These are phyloP conservation scores for Trachelipus rathkii DNA, from an alignment of 1,140 invertebrate genomes.

Conservation along the genomic window DNA sequence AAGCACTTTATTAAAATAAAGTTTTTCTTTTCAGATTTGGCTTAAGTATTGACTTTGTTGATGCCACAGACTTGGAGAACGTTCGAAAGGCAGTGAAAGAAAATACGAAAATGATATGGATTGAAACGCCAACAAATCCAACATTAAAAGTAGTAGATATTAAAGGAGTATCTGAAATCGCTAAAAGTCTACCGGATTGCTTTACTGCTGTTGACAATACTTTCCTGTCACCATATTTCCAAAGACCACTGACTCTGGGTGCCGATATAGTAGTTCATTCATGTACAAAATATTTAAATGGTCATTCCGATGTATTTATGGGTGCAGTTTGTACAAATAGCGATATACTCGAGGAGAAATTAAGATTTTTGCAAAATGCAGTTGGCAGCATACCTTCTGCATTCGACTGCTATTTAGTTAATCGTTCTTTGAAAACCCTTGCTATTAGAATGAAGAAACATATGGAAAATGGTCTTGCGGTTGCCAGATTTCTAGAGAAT, in stretches of 20 bases:
- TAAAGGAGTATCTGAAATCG: conserved; percentile 62
- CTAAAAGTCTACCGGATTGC: conserved; percentile 43
- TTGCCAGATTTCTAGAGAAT: conserved; percentile 74
- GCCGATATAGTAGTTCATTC: conserved; percentile 92
- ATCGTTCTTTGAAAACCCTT: conserved; percentile 92
- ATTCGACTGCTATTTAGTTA: conserved; percentile 92
- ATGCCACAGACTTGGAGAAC: too few relatives aligned
- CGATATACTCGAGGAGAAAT: conserved; percentile 64
- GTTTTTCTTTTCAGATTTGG: conserved; percentile 54
- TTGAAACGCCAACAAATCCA: conserved; percentile 98
- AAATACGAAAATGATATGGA: conserved; percentile 63
- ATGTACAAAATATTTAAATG: conserved; percentile 97
- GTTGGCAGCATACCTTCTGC: conserved; percentile 73
- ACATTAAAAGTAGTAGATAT: conserved; percentile 90
- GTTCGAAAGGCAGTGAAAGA: conserved; percentile 21
- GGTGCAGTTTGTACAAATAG: conserved; percentile 74
- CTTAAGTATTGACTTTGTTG: conserved; percentile 58
- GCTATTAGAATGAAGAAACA: conserved; percentile 87
- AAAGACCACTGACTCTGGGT: conserved; percentile 83
- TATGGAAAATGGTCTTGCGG: conserved; percentile 66
- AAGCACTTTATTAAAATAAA: too few relatives aligned
- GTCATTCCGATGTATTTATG: conserved; percentile 97
- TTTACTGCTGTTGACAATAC: conserved; percentile 86
- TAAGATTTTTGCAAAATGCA: conserved; percentile 90
- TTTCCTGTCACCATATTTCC: conserved; percentile 90